These are phyloP conservation scores for Enteromius anoplus DNA, from an alignment of 2,797 vertebrate species.

Conservation along the genomic window DNA sequence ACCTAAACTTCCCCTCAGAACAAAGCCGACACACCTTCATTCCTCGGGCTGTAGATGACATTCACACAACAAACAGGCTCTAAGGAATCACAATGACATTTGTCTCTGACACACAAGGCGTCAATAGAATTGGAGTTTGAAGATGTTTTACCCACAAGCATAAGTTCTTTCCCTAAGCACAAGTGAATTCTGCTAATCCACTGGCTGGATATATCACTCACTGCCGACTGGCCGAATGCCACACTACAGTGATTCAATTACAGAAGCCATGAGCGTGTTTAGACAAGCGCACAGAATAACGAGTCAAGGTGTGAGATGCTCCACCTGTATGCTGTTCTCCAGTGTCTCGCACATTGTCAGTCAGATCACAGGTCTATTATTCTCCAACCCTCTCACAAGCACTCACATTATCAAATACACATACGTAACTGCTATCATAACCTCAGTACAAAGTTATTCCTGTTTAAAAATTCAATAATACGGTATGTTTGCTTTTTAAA, in stretches of 20 bases:
- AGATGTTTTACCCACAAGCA: slow-evolving; percentile 3
- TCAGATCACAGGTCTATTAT: slow-evolving; percentile 27
- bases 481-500: not conserved
- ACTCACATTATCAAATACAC: slow-evolving; percentile 14
- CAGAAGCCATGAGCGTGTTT: slow-evolving; percentile 33
- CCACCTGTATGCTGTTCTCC: slow-evolving; percentile 31
- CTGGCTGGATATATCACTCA: slow-evolving; percentile 1
- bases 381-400: not conserved
- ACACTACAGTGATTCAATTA: not conserved
- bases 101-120: slow-evolving; percentile 1
- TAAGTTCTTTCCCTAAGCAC: not conserved
- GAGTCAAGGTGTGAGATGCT: slow-evolving; percentile 41
- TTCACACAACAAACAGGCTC: slow-evolving; percentile 38
- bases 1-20: slow-evolving; percentile 18
- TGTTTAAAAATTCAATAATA: not conserved
- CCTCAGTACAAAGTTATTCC: not conserved
- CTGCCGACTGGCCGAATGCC: slow-evolving; percentile 1
- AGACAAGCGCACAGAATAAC: slow-evolving; percentile 35
- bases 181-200: not conserved
- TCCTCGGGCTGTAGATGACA: slow-evolving; percentile 51
- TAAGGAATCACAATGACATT: slow-evolving; percentile 22
- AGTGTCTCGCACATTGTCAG: slow-evolving; percentile 39
- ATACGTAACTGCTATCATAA: not conserved
- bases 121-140: not conserved
- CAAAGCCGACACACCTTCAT: slow-evolving; percentile 43